A percentile compares a stretch with the other conserved stretches of the same genome.
These are phyloP conservation scores for Caloenas nicobarica DNA, from an alignment of 2,113 vertebrate genomes.

Conservation along the genomic window DNA sequence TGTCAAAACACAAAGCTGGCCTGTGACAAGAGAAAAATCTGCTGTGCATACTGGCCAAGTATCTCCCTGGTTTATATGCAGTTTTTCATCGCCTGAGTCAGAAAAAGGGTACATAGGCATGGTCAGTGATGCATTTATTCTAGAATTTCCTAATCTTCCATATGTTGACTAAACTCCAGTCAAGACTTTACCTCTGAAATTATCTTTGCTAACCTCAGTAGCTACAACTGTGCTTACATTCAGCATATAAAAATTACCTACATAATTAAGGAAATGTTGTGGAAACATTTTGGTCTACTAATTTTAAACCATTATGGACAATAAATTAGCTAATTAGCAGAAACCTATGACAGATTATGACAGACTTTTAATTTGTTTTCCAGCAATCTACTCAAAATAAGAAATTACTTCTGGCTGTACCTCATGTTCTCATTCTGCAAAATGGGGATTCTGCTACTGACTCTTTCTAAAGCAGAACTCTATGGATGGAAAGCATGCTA, in stretches of 20 bases:
- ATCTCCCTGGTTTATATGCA: neutral
- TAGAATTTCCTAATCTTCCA: neutral
- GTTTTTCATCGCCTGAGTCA: neutral
- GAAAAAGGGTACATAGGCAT: neutral
- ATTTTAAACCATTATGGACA: neutral
- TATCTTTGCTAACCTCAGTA: neutral
- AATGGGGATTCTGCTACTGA: neutral
- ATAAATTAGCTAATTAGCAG: neutral
- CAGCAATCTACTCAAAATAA: slow-evolving; percentile 4
- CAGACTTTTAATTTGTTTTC: slow-evolving; percentile 4
- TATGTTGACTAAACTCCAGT: neutral
- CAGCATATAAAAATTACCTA: neutral
- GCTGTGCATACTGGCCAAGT: neutral
- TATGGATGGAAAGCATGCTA: neutral
- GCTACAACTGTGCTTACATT: neutral
- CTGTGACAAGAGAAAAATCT: neutral
- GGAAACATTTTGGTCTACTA: neutral
- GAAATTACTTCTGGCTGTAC: neutral
- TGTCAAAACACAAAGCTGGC: neutral
- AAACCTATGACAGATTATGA: neutral
- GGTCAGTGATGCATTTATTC: slow-evolving; percentile 2
- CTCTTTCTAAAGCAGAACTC: neutral
- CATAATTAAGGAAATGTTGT: neutral
- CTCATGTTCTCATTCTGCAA: neutral
- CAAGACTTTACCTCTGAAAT: neutral